Percentiles rank a stretch among this genome's conserved stretches.
Evolutionary conservation across 2,797 vertebrate genomes (phyloP).

Genomic region (Philypnodon macrostomus): DNA sequence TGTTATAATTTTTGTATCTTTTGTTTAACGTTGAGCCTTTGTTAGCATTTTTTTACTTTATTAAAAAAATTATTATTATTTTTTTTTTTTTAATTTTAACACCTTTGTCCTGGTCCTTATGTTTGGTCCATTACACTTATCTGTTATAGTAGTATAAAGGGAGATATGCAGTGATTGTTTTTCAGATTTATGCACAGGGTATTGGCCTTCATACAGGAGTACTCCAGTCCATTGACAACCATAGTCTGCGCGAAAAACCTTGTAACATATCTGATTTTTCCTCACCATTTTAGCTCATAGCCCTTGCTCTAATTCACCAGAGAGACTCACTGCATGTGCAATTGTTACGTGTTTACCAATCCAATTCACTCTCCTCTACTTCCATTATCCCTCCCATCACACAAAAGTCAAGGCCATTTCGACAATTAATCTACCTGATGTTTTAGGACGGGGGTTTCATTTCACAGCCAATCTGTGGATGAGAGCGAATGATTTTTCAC

Average conservation of each 20-base stretch:
- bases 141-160: too few relatives aligned
- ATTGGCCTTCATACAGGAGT: not conserved
- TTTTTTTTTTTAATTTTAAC: too few relatives aligned
- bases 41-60: too few relatives aligned
- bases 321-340: not conserved
- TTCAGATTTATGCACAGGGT: too few relatives aligned
- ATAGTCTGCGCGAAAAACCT: too few relatives aligned
- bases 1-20: too few relatives aligned
- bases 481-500: conserved; percentile 46
- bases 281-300: not conserved
- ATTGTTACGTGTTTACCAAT: conserved; percentile 11
- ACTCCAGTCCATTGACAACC: not conserved
- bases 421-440: conserved; percentile 29
- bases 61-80: too few relatives aligned
- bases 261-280: not conserved
- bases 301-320: not conserved
- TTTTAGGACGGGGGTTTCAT: conserved; percentile 16
- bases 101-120: too few relatives aligned
- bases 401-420: conserved; percentile 22
- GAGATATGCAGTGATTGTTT: too few relatives aligned
- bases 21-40: too few relatives aligned
- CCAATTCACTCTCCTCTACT: not conserved
- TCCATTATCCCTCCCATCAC: conserved; percentile 23
- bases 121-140: too few relatives aligned
- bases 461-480: conserved; percentile 21